Conservation (phyloP, 2,797 vertebrate genomes). For the Manis javanica region DNA sequence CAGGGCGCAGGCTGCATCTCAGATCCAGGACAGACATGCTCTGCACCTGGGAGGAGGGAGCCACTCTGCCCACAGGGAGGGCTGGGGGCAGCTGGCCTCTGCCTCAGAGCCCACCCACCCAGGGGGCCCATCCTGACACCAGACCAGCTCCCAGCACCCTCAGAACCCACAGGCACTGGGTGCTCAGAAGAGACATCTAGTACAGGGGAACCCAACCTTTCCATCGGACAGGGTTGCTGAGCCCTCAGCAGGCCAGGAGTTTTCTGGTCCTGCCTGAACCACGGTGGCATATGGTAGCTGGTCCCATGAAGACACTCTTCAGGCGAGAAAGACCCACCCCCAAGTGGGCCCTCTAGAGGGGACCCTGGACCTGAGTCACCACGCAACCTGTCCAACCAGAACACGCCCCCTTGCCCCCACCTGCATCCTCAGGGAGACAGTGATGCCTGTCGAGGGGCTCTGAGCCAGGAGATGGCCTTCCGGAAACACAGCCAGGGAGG, state of each 20-base stretch:
- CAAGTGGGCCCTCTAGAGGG: accelerated
- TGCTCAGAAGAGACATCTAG: neutral
- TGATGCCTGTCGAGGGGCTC: neutral
- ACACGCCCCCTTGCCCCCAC: accelerated
- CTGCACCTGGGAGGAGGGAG: accelerated
- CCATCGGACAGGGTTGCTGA: neutral
- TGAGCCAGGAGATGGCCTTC: neutral
- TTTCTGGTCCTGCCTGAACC: neutral
- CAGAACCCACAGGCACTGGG: accelerated
- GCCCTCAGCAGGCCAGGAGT: too few species aligned
- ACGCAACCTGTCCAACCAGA: accelerated
- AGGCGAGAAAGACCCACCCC: neutral
- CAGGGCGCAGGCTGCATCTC: neutral
- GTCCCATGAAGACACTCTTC: neutral
- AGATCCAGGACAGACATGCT: accelerated
- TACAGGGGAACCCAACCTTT: too few species aligned
- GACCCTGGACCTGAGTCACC: accelerated
- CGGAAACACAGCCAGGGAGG: accelerated
- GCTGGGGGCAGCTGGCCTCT: neutral
- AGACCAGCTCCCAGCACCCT: accelerated
- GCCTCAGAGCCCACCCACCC: neutral
- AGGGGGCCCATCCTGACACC: accelerated
- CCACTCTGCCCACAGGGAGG: accelerated
- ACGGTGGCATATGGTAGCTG: accelerated
- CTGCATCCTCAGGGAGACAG: accelerated